These are phyloP conservation scores for Helicoverpa armigera DNA, from an alignment of 1,140 invertebrate species.

Conservation along the genomic window DNA sequence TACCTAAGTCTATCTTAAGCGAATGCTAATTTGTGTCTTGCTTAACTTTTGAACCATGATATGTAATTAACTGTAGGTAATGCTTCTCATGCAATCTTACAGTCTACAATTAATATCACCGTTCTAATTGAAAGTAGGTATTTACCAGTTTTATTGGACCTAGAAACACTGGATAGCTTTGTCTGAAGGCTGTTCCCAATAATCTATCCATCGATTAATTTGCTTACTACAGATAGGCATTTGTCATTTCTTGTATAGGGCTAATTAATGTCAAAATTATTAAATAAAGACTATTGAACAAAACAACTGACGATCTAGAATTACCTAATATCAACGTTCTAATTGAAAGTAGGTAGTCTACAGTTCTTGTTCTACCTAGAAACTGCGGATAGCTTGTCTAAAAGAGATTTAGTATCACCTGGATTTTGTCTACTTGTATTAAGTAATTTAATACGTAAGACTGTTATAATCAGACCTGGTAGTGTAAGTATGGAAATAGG, in stretches of 20 bases:
- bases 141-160: not conserved
- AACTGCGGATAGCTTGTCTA: too few species aligned
- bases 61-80: not conserved
- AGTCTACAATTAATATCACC: conserved; percentile 11
- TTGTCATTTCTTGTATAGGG: too few species aligned
- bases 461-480: too few species aligned
- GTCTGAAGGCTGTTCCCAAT: not conserved
- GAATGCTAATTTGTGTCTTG: conserved; percentile 17
- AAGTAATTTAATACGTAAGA: too few species aligned
- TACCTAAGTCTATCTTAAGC: conserved; percentile 11
- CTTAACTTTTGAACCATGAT: conserved; percentile 4
- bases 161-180: not conserved
- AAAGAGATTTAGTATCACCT: too few species aligned
- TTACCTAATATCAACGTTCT: not conserved
- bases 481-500: too few species aligned
- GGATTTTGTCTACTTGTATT: too few species aligned
- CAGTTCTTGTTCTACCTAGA: too few species aligned
- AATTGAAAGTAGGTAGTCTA: not conserved
- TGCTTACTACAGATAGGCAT: too few species aligned
- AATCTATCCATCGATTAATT: not conserved
- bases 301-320: not conserved
- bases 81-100: not conserved
- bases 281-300: too few species aligned
- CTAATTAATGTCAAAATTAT: too few species aligned
- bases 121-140: not conserved